Conservation (phyloP, 2,888 invertebrate species). For the Carcina quercana region DNA sequence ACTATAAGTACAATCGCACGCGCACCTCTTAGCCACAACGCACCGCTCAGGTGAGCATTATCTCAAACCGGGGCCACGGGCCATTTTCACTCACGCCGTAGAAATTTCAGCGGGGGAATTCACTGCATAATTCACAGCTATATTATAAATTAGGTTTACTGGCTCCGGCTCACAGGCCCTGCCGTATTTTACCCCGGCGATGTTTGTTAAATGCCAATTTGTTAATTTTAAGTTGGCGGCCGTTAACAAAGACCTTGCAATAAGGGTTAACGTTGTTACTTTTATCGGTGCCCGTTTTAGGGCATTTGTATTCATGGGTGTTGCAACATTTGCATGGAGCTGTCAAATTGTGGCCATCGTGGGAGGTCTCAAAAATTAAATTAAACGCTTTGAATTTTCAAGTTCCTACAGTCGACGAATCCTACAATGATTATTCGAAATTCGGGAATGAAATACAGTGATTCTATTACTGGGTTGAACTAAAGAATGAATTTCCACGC, state of each 20-base stretch:
- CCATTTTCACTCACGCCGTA: slow-evolving; percentile 33
- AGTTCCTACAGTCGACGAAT: too few species aligned
- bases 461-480: too few species aligned
- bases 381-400: too few species aligned
- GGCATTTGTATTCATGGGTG: not conserved
- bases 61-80: slow-evolving; percentile 28
- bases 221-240: slow-evolving; percentile 25
- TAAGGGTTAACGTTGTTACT: not conserved
- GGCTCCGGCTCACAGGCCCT: slow-evolving; percentile 15
- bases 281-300: not conserved
- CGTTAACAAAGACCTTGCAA: not conserved
- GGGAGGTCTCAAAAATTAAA: too few species aligned
- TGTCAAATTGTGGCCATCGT: too few species aligned
- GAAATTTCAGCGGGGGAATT: slow-evolving; percentile 40
- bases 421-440: too few species aligned
- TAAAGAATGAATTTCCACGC: too few species aligned
- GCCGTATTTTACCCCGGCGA: slow-evolving; percentile 36
- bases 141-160: slow-evolving; percentile 46
- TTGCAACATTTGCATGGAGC: too few species aligned
- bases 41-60: slow-evolving; percentile 29
- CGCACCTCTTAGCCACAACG: slow-evolving; percentile 6
- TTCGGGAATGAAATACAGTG: too few species aligned
- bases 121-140: slow-evolving; percentile 49
- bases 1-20: too few species aligned
- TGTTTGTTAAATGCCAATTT: slow-evolving; percentile 43